Conservation (phyloP, 2,797 vertebrate genomes). For the Gobio occitaniae region DNA sequence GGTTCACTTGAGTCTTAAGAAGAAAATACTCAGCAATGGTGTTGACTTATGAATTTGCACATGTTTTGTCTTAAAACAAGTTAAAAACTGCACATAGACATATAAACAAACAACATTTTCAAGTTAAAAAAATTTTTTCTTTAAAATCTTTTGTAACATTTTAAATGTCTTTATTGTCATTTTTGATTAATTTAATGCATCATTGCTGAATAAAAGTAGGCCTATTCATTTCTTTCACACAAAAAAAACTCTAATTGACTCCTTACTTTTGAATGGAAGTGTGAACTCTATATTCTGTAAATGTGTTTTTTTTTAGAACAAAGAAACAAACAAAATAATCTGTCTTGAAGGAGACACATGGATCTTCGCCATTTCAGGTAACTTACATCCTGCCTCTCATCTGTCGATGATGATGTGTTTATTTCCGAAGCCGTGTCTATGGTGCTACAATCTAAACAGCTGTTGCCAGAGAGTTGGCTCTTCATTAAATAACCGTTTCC, state of each 20-base stretch:
- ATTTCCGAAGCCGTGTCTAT: conserved; percentile 58
- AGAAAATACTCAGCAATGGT: too few relatives aligned
- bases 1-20: too few relatives aligned
- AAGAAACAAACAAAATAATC: not conserved
- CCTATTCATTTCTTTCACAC: not conserved
- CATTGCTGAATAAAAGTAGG: too few relatives aligned
- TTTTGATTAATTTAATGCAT: not conserved
- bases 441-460: conserved; percentile 63
- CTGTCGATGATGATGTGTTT: conserved; percentile 61
- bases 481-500: conserved; percentile 64
- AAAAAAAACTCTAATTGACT: not conserved
- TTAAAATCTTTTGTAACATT: not conserved
- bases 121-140: too few relatives aligned
- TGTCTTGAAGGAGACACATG: conserved; percentile 28
- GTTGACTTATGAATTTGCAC: too few relatives aligned
- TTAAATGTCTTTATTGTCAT: not conserved
- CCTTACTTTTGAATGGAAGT: not conserved
- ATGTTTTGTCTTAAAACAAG: too few relatives aligned
- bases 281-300: not conserved
- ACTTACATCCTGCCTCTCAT: conserved; percentile 65
- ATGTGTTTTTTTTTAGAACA: not conserved
- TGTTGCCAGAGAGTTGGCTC: conserved; percentile 51
- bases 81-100: too few relatives aligned
- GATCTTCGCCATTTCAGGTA: conserved; percentile 46
- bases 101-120: too few relatives aligned